These are phyloP conservation scores for Xiphophorus maculatus DNA, from an alignment of 2,113 vertebrate species.

Conservation along the genomic window DNA sequence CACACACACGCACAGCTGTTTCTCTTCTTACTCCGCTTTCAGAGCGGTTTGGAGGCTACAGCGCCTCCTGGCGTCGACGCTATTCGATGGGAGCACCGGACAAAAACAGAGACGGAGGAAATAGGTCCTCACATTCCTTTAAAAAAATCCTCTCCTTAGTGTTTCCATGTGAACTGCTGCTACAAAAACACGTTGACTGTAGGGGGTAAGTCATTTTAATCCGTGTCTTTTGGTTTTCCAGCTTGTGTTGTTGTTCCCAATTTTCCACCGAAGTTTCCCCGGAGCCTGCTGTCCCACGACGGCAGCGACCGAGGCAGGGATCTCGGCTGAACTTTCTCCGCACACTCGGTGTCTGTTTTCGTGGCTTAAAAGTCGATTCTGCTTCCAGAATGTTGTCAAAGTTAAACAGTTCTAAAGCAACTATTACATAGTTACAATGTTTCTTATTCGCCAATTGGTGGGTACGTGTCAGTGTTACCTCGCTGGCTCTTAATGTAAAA, in stretches of 20 bases:
- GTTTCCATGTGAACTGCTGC: constrained; percentile 30
- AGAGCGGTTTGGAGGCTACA: too few relatives aligned
- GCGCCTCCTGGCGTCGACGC: not conserved
- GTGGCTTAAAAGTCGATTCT: not conserved
- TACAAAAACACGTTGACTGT: not conserved
- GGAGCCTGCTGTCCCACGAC: constrained; percentile 22
- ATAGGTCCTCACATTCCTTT: constrained; percentile 25
- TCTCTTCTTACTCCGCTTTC: too few relatives aligned
- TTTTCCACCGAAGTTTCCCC: constrained; percentile 32
- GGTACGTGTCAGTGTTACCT: not conserved
- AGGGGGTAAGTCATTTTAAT: constrained; percentile 55
- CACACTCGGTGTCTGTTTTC: constrained; percentile 12
- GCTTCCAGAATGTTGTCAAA: not conserved
- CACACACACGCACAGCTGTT: too few relatives aligned
- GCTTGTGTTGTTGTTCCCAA: constrained; percentile 3
- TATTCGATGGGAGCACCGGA: not conserved
- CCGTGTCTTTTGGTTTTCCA: not conserved
- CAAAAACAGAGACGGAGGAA: constrained; percentile 39
- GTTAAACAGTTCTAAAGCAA: not conserved
- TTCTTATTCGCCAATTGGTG: not conserved
- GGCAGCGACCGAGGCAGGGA: constrained; percentile 41
- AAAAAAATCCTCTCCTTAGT: not conserved
- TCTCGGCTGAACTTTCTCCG: constrained; percentile 48
- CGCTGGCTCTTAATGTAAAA: too few relatives aligned
- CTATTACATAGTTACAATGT: too few relatives aligned